Percentiles rank a stretch among this genome's conserved stretches.
phyloP scores from a whole-genome alignment of 2,888 invertebrate genomes.

The Patella caerulea region DNA sequence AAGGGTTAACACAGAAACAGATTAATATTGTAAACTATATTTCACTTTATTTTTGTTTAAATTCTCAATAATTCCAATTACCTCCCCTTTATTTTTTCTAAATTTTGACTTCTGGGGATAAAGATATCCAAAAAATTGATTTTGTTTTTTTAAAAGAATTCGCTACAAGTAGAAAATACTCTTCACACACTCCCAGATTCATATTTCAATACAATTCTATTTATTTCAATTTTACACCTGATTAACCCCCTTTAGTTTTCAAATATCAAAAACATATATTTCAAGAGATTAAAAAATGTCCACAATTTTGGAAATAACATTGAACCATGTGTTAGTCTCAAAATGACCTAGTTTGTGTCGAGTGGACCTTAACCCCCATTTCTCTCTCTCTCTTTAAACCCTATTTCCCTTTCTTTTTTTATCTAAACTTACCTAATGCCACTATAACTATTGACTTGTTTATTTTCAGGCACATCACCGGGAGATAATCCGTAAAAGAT shows the following conservation, averaged over 20 bases:
- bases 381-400: too few relatives aligned
- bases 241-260: conserved; percentile 5
- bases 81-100: background rate
- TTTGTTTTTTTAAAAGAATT: too few relatives aligned
- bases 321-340: too few relatives aligned
- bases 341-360: too few relatives aligned
- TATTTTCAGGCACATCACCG: conserved; percentile 69
- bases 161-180: too few relatives aligned
- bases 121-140: background rate
- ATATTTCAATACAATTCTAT: background rate
- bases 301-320: too few relatives aligned
- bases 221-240: background rate
- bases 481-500: conserved; percentile 71
- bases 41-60: too few relatives aligned
- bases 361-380: too few relatives aligned
- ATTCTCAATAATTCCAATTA: background rate
- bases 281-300: too few relatives aligned
- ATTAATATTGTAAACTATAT: too few relatives aligned
- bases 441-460: background rate
- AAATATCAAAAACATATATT: background rate
- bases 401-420: too few relatives aligned
- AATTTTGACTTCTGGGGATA: background rate
- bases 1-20: too few relatives aligned
- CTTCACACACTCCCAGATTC: background rate
- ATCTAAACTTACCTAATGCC: background rate